These are phyloP conservation scores for Apostichopus leukothele DNA, from an alignment of 53 echinoderm and acorn worm species.

Conservation along the genomic window DNA sequence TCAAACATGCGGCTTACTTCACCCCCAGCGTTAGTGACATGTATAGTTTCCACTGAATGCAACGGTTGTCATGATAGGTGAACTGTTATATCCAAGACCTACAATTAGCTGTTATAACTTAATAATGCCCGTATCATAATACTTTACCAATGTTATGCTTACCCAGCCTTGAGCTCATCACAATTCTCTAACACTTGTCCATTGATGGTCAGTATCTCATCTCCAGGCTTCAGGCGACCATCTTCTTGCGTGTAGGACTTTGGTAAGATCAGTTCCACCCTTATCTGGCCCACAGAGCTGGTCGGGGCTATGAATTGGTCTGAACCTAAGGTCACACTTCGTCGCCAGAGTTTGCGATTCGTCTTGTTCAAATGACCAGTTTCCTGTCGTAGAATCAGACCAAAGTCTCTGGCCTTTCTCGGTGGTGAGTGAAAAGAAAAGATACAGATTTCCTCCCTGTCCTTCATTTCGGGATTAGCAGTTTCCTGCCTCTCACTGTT, in stretches of 20 bases:
- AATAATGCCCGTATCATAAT: too few relatives aligned
- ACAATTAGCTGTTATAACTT: too few relatives aligned
- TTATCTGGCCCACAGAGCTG: constrained; percentile 71
- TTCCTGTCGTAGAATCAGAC: constrained; percentile 62
- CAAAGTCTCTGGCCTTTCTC: constrained; percentile 66
- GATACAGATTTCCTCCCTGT: constrained; percentile 78
- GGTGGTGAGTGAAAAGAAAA: constrained; percentile 71
- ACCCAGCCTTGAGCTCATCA: constrained; percentile 82
- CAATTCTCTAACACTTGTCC: constrained; percentile 78
- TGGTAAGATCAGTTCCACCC: constrained; percentile 60
- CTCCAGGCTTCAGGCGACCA: constrained; percentile 70
- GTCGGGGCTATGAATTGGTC: constrained; percentile 49
- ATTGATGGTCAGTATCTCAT: constrained; percentile 86
- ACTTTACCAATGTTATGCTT: constrained; percentile 9
- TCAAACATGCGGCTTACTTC: too few relatives aligned
- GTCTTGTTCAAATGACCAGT: constrained; percentile 29
- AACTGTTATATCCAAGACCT: too few relatives aligned
- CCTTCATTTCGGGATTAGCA: constrained; percentile 43
- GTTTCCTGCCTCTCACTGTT: constrained; percentile 9
- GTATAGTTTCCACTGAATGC: too few relatives aligned
- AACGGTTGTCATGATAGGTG: too few relatives aligned
- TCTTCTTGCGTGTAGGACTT: constrained; percentile 60
- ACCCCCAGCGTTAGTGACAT: too few relatives aligned
- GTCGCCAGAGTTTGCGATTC: constrained; percentile 27
- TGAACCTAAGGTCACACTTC: constrained; percentile 53